These are phyloP conservation scores for Zelostemma sp. DNA, from an alignment of 1,140 invertebrate genomes.

Conservation along the genomic window DNA sequence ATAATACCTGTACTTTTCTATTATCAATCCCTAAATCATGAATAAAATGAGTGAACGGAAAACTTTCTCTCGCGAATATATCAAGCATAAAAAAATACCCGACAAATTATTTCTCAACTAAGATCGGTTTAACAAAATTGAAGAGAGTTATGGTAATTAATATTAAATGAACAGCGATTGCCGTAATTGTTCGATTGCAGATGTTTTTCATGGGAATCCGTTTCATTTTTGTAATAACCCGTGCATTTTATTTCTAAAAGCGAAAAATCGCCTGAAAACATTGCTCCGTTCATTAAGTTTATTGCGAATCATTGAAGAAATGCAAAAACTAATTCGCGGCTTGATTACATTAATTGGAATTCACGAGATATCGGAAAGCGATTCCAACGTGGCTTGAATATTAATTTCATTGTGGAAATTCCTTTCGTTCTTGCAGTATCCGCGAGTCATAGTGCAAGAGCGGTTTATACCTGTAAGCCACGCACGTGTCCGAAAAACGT, in stretches of 20 bases:
- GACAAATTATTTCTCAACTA: background rate
- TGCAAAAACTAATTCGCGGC: background rate
- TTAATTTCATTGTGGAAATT: slow-evolving; percentile 22
- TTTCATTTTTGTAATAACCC: background rate
- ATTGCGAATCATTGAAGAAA: no score
- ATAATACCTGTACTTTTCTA: no score
- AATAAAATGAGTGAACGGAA: background rate
- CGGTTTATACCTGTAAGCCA: background rate
- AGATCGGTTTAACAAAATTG: no score
- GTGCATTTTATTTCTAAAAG: background rate
- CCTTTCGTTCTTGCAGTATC: slow-evolving; percentile 7
- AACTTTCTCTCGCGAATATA: background rate
- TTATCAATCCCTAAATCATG: background rate
- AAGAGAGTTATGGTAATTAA: no score
- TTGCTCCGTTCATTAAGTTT: no score
- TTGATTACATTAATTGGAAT: background rate
- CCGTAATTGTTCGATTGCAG: no score
- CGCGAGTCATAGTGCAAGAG: background rate
- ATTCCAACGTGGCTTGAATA: slow-evolving; percentile 17
- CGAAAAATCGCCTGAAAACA: background rate
- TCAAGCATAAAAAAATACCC: background rate
- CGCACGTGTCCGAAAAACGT: background rate
- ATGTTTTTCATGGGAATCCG: no score
- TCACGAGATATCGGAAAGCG: slow-evolving; percentile 2
- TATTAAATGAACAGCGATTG: no score